phyloP scores from a whole-genome alignment of 2,113 vertebrate genomes.

The Larimichthys polyactis region DNA sequence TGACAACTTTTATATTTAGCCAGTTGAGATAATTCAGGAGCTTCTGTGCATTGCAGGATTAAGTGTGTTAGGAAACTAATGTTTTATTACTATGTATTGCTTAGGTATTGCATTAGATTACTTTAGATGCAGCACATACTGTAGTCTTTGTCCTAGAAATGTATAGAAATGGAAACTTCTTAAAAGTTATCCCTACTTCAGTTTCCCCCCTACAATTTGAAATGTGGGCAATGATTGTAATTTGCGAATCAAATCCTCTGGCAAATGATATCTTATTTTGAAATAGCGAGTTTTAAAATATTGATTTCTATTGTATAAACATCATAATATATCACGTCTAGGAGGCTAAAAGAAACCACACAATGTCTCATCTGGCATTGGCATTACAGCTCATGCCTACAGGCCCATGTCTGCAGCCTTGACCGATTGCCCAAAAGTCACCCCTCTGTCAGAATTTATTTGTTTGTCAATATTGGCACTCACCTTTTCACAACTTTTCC shows the following conservation, averaged over 20 bases:
- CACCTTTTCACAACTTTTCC: conserved; percentile 85
- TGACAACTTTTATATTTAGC: conserved; percentile 75
- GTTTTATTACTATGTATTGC: conserved; percentile 2
- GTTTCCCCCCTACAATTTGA: background rate
- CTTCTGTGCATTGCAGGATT: conserved; percentile 23
- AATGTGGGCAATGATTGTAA: background rate
- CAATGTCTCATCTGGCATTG: conserved; percentile 57
- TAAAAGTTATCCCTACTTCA: background rate
- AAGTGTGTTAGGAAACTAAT: conserved; percentile 25
- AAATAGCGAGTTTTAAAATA: conserved; percentile 1
- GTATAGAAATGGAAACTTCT: background rate
- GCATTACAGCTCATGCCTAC: conserved; percentile 59
- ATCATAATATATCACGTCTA: conserved; percentile 19
- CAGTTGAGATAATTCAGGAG: conserved; percentile 47
- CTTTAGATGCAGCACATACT: background rate
- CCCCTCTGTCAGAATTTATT: conserved; percentile 83
- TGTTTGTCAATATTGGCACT: conserved; percentile 86
- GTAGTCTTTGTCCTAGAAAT: background rate
- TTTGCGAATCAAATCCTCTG: conserved; percentile 1
- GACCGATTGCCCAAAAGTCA: conserved; percentile 79
- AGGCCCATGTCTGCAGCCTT: conserved; percentile 74
- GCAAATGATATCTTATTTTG: background rate
- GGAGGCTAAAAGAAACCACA: conserved; percentile 47
- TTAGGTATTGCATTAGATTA: background rate
- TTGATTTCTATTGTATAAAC: conserved; percentile 11